Conservation (phyloP, 2,797 vertebrate species). For the Natrix natrix region DNA sequence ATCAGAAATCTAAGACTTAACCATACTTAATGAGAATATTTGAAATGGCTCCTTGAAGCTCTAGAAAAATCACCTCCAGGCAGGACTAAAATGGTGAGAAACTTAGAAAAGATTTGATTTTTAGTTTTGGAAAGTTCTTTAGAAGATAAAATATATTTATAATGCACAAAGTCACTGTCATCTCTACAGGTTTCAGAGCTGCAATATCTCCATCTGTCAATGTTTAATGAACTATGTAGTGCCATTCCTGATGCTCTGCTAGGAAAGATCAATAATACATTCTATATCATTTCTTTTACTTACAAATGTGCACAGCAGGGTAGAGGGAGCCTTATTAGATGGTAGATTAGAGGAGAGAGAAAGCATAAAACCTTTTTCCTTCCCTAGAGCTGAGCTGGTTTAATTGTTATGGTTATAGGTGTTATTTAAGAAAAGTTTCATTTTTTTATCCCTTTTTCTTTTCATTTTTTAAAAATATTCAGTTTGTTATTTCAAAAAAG, state of each 20-base stretch:
- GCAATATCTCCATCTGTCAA: slow-evolving; percentile 51
- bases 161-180: slow-evolving; percentile 36
- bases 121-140: slow-evolving; percentile 31
- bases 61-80: neutral
- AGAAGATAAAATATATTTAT: slow-evolving; percentile 53
- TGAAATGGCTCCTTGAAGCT: neutral
- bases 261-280: slow-evolving; percentile 65
- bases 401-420: slow-evolving; percentile 4
- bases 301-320: slow-evolving; percentile 62
- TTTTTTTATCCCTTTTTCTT: slow-evolving; percentile 17
- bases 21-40: neutral
- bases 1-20: neutral
- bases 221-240: slow-evolving; percentile 65
- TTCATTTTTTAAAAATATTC: slow-evolving; percentile 14
- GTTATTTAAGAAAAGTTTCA: slow-evolving; percentile 24
- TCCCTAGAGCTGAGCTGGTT: slow-evolving; percentile 24
- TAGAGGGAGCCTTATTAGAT: slow-evolving; percentile 54
- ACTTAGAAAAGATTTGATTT: slow-evolving; percentile 48
- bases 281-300: slow-evolving; percentile 63
- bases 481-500: slow-evolving; percentile 34
- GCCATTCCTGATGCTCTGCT: slow-evolving; percentile 50
- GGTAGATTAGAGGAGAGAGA: slow-evolving; percentile 37
- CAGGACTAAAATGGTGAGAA: slow-evolving; percentile 10
- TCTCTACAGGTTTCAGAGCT: slow-evolving; percentile 35
- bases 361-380: slow-evolving; percentile 50